Base-by-base conservation (phyloP, 2,797 vertebrate genomes). In the Rhinella marina region DNA sequence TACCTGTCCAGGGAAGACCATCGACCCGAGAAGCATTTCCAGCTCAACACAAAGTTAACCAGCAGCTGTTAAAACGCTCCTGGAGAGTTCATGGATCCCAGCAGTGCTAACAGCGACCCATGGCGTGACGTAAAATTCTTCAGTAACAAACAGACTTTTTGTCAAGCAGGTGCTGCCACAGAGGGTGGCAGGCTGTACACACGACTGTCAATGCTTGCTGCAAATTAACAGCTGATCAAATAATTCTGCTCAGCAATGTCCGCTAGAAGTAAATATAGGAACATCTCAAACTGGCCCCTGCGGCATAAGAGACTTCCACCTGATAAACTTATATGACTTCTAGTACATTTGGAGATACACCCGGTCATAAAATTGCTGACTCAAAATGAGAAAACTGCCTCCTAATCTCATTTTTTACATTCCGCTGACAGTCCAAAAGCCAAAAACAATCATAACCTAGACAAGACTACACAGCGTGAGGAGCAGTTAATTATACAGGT, bases 141-240 rank as follows among this genome's bases (percentile, higher is more conserved):
- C 32, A 61, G 57, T 11, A 62, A 27, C 56, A 29, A 80, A 59
- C 4, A 61, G 27, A 17, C 48, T 61, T 87, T n/a, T 77, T 76
- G 72, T 25, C 75, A 81, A 41, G 17, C 23, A 64, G 56, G 52
- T 7, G 76, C 76, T n/a, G 56, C 78, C 54, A 64, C 29, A 80
- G 75, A 88, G 14, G 23, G 48, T 50, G 54, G 57, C 72, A 78
- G 62, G 41, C 57, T 23, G 56, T 25, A 52, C 80, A 70, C 73
- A 59, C 29, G 56, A 76, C 52, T 83, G 59, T 17, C 12, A 27
- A 13, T 50, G 25, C 12, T 62, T 70, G 52, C 21, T 54, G 64
- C n/a, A 85, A 16, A 68, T 59, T 56, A 88, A 88, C 87, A 88
- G 83, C 87, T 81, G 83, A 88, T 52, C 68, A 85, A 86, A 88